A percentile compares a stretch with the other conserved stretches of the same genome.
Evolutionary conservation across 2,888 invertebrate genomes (phyloP).

Genomic region (Melieria crassipennis): DNA sequence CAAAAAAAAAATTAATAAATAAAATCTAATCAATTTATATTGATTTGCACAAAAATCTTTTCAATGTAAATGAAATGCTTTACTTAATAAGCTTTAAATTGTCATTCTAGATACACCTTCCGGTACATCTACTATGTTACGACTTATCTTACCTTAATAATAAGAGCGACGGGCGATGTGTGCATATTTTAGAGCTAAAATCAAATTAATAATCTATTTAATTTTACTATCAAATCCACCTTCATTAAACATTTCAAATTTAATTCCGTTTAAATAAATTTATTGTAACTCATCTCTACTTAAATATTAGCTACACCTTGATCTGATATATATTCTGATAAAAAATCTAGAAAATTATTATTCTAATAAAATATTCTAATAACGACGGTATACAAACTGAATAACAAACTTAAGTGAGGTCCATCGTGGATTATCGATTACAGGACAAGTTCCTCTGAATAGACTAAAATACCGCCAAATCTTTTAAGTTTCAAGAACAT

Average conservation of each 20-base stretch:
- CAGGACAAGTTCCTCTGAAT: constrained; percentile 76
- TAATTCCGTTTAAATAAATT: constrained; percentile 65
- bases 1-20: constrained; percentile 56
- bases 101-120: constrained; percentile 76
- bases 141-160: constrained; percentile 77
- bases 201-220: constrained; percentile 68
- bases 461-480: constrained; percentile 77
- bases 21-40: constrained; percentile 64
- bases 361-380: constrained; percentile 68
- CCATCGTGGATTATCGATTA: constrained; percentile 74
- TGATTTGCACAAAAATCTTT: constrained; percentile 68
- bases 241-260: constrained; percentile 69
- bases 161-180: constrained; percentile 84
- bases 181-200: constrained; percentile 75
- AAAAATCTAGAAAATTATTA: constrained; percentile 64
- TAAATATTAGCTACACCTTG: constrained; percentile 77
- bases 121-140: constrained; percentile 83
- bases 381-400: constrained; percentile 53
- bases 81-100: constrained; percentile 71
- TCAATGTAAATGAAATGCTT: constrained; percentile 77
- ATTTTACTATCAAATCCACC: constrained; percentile 75
- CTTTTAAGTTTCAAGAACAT: constrained; percentile 75
- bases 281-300: constrained; percentile 77
- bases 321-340: constrained; percentile 71
- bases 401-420: constrained; percentile 57